A percentile compares a stretch with the other conserved stretches of the same genome.
These are phyloP conservation scores for Fulmarus glacialis DNA, from an alignment of 2,113 vertebrate genomes.

Conservation along the genomic window DNA sequence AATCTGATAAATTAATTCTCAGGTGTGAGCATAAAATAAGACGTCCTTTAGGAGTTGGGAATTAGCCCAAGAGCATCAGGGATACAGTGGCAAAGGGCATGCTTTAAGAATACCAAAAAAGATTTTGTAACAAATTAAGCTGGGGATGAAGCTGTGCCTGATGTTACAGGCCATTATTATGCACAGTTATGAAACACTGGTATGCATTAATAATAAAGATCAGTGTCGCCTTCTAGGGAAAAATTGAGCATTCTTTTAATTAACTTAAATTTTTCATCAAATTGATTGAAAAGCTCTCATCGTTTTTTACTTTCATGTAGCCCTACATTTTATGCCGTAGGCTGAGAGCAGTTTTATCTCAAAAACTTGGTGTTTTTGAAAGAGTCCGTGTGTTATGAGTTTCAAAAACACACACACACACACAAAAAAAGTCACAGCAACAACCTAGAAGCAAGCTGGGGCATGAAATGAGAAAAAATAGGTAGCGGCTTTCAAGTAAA, in stretches of 20 bases:
- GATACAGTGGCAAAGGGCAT: constrained; percentile 69
- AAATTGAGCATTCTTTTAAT: constrained; percentile 82
- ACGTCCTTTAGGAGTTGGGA: constrained; percentile 63
- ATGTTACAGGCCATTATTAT: constrained; percentile 77
- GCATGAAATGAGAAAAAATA: constrained; percentile 44
- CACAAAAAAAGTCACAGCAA: too few species aligned
- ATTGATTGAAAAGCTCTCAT: constrained; percentile 84
- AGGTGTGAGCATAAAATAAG: constrained; percentile 72
- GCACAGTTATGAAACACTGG: constrained; percentile 70
- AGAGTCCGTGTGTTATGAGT: neutral
- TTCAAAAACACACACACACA: too few species aligned
- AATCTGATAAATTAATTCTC: constrained; percentile 80
- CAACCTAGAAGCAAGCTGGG: constrained; percentile 46
- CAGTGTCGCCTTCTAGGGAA: constrained; percentile 80
- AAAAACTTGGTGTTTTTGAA: constrained; percentile 57
- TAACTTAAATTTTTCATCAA: constrained; percentile 84
- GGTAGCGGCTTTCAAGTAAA: constrained; percentile 35
- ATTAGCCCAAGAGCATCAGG: constrained; percentile 67
- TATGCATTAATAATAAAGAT: constrained; percentile 86
- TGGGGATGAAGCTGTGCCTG: constrained; percentile 68
- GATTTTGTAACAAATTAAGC: constrained; percentile 82
- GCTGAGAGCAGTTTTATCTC: constrained; percentile 66
- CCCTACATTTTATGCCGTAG: constrained; percentile 68
- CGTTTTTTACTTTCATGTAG: constrained; percentile 74
- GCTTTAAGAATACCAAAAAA: constrained; percentile 77